Conservation (phyloP, 2,113 vertebrate genomes). For the pig (Sus scrofa) region T2T-Sscrofa CM000819.6:6530001-6530500, state of each 20-base stretch:
- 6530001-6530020: not conserved
- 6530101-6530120: not conserved
- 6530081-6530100: not conserved
- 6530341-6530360: not conserved
- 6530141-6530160: not conserved
- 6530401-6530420: not conserved
- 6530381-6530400: not conserved
- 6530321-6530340: not conserved
- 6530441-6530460: not conserved
- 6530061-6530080: not conserved
- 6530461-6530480: too few relatives aligned
- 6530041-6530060: fast-evolving
- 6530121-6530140: not conserved
- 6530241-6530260: not conserved
- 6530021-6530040: not conserved
- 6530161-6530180: constrained; percentile 73
- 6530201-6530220: not conserved
- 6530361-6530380: not conserved
- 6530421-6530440: not conserved
- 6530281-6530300: not conserved
- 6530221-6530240: constrained; percentile 15
- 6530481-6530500: too few relatives aligned
- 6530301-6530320: not conserved
- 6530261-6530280: not conserved
- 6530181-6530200: constrained; percentile 66